Evolutionary conservation across 2,797 vertebrate genomes (phyloP).

Genomic region (Rhinoraja longicauda): DNA sequence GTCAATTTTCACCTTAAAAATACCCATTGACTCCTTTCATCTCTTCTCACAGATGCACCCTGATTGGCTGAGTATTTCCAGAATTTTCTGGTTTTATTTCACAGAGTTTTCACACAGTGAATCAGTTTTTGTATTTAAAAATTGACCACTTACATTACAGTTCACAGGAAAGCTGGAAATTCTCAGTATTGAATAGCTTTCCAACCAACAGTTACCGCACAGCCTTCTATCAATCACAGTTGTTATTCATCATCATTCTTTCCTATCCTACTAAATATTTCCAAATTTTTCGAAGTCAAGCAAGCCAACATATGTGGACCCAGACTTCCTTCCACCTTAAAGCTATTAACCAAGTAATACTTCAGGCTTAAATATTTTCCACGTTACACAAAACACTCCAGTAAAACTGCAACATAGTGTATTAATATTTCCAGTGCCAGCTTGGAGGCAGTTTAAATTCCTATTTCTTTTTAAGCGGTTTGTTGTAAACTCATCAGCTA

Average conservation of each 20-base stretch:
- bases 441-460: not conserved
- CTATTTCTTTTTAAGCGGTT: not conserved
- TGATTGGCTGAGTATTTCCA: too few species aligned
- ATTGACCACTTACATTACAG: not conserved
- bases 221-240: not conserved
- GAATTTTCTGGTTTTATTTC: too few species aligned
- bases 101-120: too few species aligned
- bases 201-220: not conserved
- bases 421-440: not conserved
- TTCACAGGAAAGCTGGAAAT: not conserved
- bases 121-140: too few species aligned
- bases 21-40: too few species aligned
- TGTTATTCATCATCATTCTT: not conserved
- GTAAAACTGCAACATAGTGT: not conserved
- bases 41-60: too few species aligned
- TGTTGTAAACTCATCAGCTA: not conserved
- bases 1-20: too few species aligned
- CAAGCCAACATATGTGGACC: not conserved
- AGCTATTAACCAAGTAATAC: not conserved
- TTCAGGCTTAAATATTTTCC: not conserved
- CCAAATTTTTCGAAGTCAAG: not conserved
- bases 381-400: not conserved
- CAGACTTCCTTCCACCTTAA: not conserved
- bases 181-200: not conserved
- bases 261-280: not conserved